Evolutionary conservation across 1,140 invertebrate genomes (phyloP).

Genomic region (Probaryconus sp.): DNA sequence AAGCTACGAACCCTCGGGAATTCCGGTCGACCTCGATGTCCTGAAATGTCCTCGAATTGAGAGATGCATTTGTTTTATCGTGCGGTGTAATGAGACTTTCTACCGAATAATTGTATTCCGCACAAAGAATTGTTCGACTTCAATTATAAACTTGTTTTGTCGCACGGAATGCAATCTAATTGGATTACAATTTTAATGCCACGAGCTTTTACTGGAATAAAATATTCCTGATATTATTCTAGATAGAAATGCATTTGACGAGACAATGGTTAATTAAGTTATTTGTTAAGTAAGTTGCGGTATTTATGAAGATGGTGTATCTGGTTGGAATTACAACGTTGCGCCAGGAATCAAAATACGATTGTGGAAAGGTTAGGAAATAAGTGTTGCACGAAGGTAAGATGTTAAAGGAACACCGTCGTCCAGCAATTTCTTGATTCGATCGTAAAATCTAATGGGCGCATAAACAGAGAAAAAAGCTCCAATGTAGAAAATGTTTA

Average conservation of each 20-base stretch:
- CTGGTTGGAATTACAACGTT: too few relatives aligned
- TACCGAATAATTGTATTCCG: conserved; percentile 34
- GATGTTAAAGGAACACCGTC: conserved; percentile 61
- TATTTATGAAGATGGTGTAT: too few relatives aligned
- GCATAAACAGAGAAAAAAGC: conserved; percentile 75
- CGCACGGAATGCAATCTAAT: too few relatives aligned
- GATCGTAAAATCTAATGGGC: conserved; percentile 78
- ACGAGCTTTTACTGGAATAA: too few relatives aligned
- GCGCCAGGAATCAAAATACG: conserved; percentile 14
- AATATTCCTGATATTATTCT: too few relatives aligned
- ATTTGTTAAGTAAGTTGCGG: too few relatives aligned
- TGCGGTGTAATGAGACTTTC: conserved; percentile 43
- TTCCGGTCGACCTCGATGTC: conserved; percentile 64
- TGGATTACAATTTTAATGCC: too few relatives aligned
- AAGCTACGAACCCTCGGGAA: conserved; percentile 65
- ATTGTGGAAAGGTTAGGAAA: conserved; percentile 1
- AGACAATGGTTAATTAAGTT: too few relatives aligned
- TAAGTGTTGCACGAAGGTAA: conserved; percentile 16
- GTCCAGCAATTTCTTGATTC: conserved; percentile 72
- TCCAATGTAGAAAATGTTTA: conserved; percentile 72
- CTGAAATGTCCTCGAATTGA: conserved; percentile 58
- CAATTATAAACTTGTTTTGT: conserved; percentile 1
- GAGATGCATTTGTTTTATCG: conserved; percentile 51
- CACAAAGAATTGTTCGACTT: conserved; percentile 27
- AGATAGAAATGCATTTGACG: too few relatives aligned